Evolutionary conservation across 2,113 vertebrate genomes (phyloP), one percentile per base, ranked within the genome.

Genomic region (Synchiropus splendidus): DNA sequence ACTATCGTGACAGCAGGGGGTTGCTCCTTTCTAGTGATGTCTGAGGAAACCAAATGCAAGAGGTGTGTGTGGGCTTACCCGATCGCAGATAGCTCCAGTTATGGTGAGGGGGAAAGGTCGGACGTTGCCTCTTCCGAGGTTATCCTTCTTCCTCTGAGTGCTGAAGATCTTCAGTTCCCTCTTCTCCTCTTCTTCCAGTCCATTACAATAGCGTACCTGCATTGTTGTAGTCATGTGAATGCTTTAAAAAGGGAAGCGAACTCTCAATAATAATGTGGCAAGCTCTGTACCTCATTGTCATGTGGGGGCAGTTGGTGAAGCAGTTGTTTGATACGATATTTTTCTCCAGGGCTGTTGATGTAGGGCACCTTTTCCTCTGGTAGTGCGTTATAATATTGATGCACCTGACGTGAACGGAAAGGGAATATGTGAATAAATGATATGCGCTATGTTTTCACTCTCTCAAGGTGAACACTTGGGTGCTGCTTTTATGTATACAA

Each of bases 301-400:
- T 98, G 94, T 0, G 95, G 92, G 0, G 95, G 95, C 65, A 98
- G 79, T 80, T 98, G 95, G 63, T 98, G 92, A 13, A 98, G 77
- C 27, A 98, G 88, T 62, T 98, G 94, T 57, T 98, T 98, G 69
- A 98, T 93, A 32, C 94, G 88, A 50, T 90, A 87, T 54, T 98
- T 92, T 71, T 98, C 95, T 53, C 95, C 94, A 0, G 92, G 89
- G 62, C 95, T 98, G 86, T 98, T 98, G 64, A 98, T 91, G 4
- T 97, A 98, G 1, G 95, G 95, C 6, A 98, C 89, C 72, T 96
- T 98, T 73, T 98, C 95, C 55, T 98, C 95, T 0, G 95, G 95
- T 42, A 98, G 85, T 57, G 89, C 92, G 80, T 90, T 94, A 50
- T 98, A 98, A 77, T 98, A 98, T 77, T 97, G 95, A 81, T 98